These are phyloP conservation scores for Scelioninae gen. 1 DNA, from an alignment of 2,888 invertebrate species.

Conservation along the genomic window DNA sequence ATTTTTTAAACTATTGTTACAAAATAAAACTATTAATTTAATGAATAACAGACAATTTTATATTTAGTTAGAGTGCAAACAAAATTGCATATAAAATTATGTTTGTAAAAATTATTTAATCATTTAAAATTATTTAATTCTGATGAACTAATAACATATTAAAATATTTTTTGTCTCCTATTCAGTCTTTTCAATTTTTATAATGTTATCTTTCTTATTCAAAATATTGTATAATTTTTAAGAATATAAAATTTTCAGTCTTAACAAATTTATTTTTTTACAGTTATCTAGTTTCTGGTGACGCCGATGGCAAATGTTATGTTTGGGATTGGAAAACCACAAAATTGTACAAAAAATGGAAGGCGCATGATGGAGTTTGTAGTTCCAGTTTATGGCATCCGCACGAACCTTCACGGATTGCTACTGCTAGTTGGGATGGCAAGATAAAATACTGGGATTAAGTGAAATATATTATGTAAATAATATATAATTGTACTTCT, in stretches of 20 bases:
- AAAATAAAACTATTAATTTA: no score
- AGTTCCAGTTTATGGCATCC: constrained; percentile 98
- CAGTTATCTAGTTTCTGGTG: constrained; percentile 98
- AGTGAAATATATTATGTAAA: constrained; percentile 70
- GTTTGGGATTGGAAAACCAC: constrained; percentile 99
- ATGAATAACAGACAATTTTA: no score
- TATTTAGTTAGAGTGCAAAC: no score
- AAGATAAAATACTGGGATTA: constrained; percentile 99
- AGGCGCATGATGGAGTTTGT: constrained; percentile 99
- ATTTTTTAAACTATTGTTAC: no score
- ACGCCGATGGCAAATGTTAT: constrained; percentile 99
- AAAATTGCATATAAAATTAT: no score
- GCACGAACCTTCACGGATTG: constrained; percentile 98
- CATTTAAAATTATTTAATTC: no score
- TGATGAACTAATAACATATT: no score
- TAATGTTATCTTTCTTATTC: not conserved
- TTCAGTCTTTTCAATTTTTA: not conserved
- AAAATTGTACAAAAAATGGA: constrained; percentile 99
- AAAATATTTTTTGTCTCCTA: no score
- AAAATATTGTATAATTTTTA: not conserved
- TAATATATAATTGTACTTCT: not conserved
- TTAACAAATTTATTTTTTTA: constrained; percentile 79
- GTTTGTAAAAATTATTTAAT: no score
- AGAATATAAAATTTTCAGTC: not conserved
- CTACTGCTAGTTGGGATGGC: constrained; percentile 99